phyloP scores from a whole-genome alignment of 2,113 vertebrate species.

The Centropus bengalensis region DNA sequence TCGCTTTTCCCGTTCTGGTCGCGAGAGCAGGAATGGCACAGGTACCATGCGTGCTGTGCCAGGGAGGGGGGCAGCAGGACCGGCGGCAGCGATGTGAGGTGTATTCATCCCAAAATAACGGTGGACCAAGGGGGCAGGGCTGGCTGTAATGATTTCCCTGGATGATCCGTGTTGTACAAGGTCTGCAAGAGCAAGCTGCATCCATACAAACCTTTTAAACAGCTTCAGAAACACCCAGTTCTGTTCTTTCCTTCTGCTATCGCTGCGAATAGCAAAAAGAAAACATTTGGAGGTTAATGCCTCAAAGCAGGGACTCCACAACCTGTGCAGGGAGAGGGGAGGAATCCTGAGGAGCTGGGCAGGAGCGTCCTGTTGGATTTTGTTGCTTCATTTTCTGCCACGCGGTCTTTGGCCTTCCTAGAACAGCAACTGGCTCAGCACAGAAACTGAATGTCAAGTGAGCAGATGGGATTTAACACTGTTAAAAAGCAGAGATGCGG shows the following conservation, averaged over 20 bases:
- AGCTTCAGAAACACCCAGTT: neutral
- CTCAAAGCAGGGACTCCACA: neutral
- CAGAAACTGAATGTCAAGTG: neutral
- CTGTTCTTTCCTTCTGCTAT: neutral
- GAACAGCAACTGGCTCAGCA: neutral
- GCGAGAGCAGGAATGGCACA: neutral
- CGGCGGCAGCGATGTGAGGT: neutral
- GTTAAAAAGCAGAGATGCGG: neutral
- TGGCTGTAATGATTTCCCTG: neutral
- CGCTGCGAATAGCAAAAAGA: neutral
- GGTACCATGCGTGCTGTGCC: neutral
- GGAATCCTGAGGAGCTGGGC: neutral
- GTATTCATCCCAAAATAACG: neutral
- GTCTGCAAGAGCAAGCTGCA: neutral
- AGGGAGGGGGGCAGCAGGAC: neutral
- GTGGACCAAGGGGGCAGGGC: neutral
- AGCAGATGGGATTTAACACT: neutral
- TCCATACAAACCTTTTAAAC: neutral
- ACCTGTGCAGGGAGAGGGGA: neutral
- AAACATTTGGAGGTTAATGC: neutral
- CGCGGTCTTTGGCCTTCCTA: neutral
- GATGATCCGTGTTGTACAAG: neutral
- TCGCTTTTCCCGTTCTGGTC: conserved; percentile 6
- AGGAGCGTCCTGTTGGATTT: neutral
- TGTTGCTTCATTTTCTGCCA: neutral